Evolutionary conservation across 2,113 vertebrate genomes (phyloP).

Genomic region (Cercopithecus mona): DNA sequence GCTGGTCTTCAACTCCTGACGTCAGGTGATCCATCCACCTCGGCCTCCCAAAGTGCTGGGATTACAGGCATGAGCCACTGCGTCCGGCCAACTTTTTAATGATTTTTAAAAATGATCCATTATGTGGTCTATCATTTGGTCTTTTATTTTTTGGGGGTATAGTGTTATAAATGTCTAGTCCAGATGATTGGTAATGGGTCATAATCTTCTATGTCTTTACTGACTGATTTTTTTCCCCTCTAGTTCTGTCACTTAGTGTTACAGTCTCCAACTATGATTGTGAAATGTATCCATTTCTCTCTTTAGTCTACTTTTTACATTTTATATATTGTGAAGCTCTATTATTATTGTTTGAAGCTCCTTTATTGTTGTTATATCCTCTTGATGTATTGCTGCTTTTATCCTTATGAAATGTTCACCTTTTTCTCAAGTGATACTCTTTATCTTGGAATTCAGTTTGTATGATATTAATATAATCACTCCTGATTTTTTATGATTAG

Average conservation of each 20-base stretch:
- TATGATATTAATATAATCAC: not conserved
- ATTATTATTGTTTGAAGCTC: not conserved
- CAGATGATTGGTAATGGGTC: not conserved
- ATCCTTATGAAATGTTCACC: not conserved
- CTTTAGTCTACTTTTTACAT: not conserved
- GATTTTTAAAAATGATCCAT: no score
- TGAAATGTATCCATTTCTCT: not conserved
- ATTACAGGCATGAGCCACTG: no score
- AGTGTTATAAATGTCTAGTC: not conserved
- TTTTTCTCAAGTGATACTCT: not conserved
- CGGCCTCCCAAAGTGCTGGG: no score
- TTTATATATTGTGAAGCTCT: not conserved
- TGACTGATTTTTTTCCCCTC: not conserved
- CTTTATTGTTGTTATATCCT: not conserved
- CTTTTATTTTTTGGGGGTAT: not conserved
- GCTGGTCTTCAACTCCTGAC: no score
- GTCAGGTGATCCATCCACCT: no score
- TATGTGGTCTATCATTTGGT: no score
- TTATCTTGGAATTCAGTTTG: slow-evolving; percentile 3
- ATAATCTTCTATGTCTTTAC: not conserved
- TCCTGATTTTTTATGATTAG: not conserved
- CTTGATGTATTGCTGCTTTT: not conserved
- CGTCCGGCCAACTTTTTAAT: not conserved
- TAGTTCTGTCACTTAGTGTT: not conserved
- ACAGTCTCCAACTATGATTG: not conserved